Percentiles rank a stretch among this genome's conserved stretches.
Conservation (phyloP, 2,113 vertebrate species). For the Protomyctophum bolini region DNA sequence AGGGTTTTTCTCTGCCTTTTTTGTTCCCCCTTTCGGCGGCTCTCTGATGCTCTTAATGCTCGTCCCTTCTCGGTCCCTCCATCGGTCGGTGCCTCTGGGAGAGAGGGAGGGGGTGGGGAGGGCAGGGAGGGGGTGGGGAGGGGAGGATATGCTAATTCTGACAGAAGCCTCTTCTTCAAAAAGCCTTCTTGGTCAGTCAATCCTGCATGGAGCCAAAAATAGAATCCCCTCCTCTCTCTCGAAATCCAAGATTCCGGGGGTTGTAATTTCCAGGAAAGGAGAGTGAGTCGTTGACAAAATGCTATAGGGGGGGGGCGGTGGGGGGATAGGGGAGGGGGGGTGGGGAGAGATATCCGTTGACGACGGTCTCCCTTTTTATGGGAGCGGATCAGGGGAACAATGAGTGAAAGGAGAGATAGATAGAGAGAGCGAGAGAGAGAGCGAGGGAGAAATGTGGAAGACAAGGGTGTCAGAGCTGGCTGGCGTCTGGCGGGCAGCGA, state of each 20-base stretch:
- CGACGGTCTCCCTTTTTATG: slow-evolving; percentile 46
- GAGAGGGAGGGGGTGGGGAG: not conserved
- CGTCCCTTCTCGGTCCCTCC: slow-evolving; percentile 72
- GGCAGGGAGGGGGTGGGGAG: not conserved
- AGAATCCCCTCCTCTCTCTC: slow-evolving; percentile 25
- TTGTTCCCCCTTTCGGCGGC: slow-evolving; percentile 23
- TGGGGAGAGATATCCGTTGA: slow-evolving; percentile 29
- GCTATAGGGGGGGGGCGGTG: slow-evolving; percentile 37
- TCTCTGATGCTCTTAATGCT: slow-evolving; percentile 48
- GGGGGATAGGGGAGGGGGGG: not conserved
- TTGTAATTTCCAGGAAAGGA: slow-evolving; percentile 54
- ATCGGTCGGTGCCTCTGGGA: slow-evolving; percentile 70
- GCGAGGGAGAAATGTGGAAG: not conserved
- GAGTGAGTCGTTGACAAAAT: slow-evolving; percentile 25
- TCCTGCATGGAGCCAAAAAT: slow-evolving; percentile 51
- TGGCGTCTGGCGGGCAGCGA: slow-evolving; percentile 34
- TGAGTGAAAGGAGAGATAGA: slow-evolving; percentile 11
- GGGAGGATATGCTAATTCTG: slow-evolving; percentile 49
- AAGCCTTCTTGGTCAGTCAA: slow-evolving; percentile 46
- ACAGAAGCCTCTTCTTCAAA: slow-evolving; percentile 43
- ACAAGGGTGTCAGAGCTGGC: slow-evolving; percentile 42
- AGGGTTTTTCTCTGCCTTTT: slow-evolving; percentile 9
- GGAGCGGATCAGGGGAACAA: slow-evolving; percentile 23
- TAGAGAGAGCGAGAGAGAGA: not conserved
- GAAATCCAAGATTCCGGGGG: slow-evolving; percentile 47